Evolutionary conservation across 2,113 vertebrate species (phyloP).

Genomic region (Apodemus speciosus): DNA sequence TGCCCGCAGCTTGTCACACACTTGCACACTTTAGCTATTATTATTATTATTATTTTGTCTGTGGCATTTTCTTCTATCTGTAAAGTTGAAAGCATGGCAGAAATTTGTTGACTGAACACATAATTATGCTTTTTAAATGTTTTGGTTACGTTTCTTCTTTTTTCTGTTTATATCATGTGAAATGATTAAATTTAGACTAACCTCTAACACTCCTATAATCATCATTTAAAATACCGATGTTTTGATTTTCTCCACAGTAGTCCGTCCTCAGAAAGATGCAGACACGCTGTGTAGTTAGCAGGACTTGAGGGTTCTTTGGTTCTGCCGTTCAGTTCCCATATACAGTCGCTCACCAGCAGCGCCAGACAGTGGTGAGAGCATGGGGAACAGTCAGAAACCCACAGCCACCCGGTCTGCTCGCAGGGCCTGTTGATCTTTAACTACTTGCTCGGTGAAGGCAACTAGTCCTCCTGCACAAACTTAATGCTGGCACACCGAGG

Average conservation of each 20-base stretch:
- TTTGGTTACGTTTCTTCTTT: constrained; percentile 72
- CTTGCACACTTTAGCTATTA: constrained; percentile 86
- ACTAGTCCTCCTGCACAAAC: constrained; percentile 55
- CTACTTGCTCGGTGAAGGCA: constrained; percentile 33
- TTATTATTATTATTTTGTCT: constrained; percentile 82
- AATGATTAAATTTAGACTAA: constrained; percentile 83
- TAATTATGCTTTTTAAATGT: constrained; percentile 83
- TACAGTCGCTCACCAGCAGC: constrained; percentile 2
- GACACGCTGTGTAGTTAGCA: constrained; percentile 53
- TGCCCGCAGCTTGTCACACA: constrained; percentile 85
- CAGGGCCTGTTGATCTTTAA: constrained; percentile 13
- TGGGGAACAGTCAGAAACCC: constrained; percentile 1
- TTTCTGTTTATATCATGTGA: constrained; percentile 80
- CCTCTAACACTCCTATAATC: constrained; percentile 84
- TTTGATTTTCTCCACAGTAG: constrained; percentile 50
- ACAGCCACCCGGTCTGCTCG: not conserved
- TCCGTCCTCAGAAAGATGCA: constrained; percentile 66
- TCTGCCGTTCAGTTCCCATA: constrained; percentile 67
- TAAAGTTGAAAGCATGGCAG: constrained; percentile 79
- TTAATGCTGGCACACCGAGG: constrained; percentile 59
- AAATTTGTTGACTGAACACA: constrained; percentile 80
- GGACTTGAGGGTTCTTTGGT: constrained; percentile 40
- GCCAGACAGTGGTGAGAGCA: constrained; percentile 20
- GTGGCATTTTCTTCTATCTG: constrained; percentile 85
- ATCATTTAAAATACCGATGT: constrained; percentile 77